Evolutionary conservation across 2,888 invertebrate genomes (phyloP).

Genomic region (Hetaerina titia): DNA sequence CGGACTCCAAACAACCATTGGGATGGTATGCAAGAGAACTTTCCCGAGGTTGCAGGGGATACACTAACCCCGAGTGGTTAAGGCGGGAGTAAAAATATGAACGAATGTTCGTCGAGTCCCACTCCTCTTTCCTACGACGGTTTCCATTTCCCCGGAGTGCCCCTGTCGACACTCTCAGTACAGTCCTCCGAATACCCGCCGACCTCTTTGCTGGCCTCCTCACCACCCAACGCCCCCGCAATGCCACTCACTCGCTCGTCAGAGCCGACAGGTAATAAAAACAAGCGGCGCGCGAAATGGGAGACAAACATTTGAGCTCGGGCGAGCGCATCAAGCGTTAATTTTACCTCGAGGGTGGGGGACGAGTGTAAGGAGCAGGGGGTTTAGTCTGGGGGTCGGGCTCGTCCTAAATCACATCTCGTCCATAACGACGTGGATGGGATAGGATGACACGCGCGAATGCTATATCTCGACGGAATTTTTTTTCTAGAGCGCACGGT

Average conservation of each 20-base stretch:
- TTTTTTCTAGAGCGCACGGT: neutral
- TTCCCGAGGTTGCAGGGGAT: too few relatives aligned
- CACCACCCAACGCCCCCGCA: too few relatives aligned
- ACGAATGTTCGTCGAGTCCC: neutral
- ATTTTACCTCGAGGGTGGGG: neutral
- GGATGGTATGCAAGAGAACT: too few relatives aligned
- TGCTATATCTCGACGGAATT: neutral
- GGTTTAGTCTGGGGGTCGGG: neutral
- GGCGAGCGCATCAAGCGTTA: neutral
- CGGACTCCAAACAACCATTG: neutral
- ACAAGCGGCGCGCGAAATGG: slow-evolving; percentile 14
- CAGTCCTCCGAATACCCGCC: too few relatives aligned
- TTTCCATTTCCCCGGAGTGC: neutral
- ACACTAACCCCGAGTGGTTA: neutral
- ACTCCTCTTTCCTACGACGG: neutral
- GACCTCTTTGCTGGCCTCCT: too few relatives aligned
- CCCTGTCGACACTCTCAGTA: too few relatives aligned
- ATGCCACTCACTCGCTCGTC: neutral
- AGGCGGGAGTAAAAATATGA: neutral
- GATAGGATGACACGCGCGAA: neutral
- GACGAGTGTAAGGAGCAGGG: neutral
- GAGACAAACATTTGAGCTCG: neutral
- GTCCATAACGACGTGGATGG: neutral
- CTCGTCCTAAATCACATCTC: neutral
- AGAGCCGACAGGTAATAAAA: neutral